Base-by-base conservation (phyloP, 1,140 invertebrate genomes). In the Diploscapter pachys region DNA sequence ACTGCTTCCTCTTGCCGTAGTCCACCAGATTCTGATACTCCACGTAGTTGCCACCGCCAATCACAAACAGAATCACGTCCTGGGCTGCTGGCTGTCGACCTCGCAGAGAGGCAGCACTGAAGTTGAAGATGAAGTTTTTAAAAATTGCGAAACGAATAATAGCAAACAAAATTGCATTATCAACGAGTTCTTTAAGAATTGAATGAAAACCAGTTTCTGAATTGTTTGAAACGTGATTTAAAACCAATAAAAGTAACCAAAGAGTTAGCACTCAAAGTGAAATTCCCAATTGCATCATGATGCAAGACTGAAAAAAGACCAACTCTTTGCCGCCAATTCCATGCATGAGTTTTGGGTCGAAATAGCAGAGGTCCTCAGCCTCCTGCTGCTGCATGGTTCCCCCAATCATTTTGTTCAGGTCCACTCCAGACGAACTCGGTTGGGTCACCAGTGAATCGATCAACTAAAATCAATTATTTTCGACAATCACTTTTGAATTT, bases 11-110 rank as follows among this genome's bases (percentile, higher is more conserved):
- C 88, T 93, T 96, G 53, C 69, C 70, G 51, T 71, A 71, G 54
- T 72, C 75, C 54, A 93, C 90, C 56, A 99, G 89, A 89, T 99
- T 99, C 86, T 98, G 95, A 87, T 99, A 99, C 87, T 99, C 96
- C 81, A 98, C 97, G 85, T 99, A 99, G 89, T 97, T 98, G 53
- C 96, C 96, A 74, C 96, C 96, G 68, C 96, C 96, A 52, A 99
- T 92, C 67, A 99, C 89, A 87, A 99, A 99, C 5, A 99, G 95
- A 80, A 97, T 79, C 3, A 85, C 81, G 56, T 86, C 84, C 64
- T 80, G 73, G 6, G 80, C 81, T 31, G 77, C 65, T 59, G 83
- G 82, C 48, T 80, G 72, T 56, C 82, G 80, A 8, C 72, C 64
- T 48, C 71, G 63, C 5, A 70, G 9, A 49, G 66, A 6, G 48